phyloP scores from a whole-genome alignment of 2,888 invertebrate species.

The Tetanocera ferruginea region DNA sequence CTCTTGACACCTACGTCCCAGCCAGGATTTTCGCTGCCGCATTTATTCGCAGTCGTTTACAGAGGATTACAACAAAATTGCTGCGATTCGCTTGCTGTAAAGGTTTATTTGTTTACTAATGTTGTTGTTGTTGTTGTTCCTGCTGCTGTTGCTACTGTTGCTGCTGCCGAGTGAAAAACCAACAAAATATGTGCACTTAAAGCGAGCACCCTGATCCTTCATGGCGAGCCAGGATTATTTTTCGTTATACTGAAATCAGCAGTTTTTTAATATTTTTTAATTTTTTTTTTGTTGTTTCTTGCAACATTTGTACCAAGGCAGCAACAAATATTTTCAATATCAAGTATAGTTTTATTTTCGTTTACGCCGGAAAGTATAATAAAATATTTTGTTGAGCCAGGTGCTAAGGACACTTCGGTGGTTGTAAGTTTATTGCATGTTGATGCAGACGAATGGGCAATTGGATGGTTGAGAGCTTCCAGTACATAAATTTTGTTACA shows the following conservation, averaged over 20 bases:
- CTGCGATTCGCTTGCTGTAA: not conserved
- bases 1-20: not conserved
- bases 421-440: constrained; percentile 20
- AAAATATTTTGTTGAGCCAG: constrained; percentile 19
- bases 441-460: constrained; percentile 21
- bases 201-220: not conserved
- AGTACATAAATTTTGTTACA: constrained; percentile 55
- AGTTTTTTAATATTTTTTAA: not conserved
- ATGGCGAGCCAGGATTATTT: constrained; percentile 17
- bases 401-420: constrained; percentile 31
- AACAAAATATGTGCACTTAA: constrained; percentile 7
- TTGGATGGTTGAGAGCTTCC: constrained; percentile 50
- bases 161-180: not conserved
- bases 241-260: not conserved
- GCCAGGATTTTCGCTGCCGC: not conserved
- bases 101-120: not conserved
- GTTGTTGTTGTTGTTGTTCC: not conserved
- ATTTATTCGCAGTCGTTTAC: constrained; percentile 29
- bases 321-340: constrained; percentile 39
- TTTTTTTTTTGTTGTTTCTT: not conserved
- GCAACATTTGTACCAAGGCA: not conserved
- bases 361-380: not conserved
- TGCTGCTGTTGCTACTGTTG: not conserved
- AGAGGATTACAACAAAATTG: constrained; percentile 30
- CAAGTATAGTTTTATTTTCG: constrained; percentile 13